Evolutionary conservation across 2,888 invertebrate species (phyloP).

Genomic region (Bugula neritina): DNA sequence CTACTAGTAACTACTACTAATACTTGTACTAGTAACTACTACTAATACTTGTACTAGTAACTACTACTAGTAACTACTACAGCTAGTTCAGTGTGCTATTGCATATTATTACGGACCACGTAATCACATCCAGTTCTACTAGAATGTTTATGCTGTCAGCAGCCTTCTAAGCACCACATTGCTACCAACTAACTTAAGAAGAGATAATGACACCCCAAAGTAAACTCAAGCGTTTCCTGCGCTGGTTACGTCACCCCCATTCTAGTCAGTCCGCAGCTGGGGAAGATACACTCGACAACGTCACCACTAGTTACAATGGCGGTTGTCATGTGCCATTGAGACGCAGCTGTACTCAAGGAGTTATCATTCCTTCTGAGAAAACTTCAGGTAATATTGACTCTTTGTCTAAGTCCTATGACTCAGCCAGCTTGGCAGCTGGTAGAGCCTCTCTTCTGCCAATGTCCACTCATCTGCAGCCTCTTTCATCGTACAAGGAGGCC

Average conservation of each 20-base stretch:
- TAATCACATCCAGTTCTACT: no score
- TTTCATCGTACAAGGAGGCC: neutral
- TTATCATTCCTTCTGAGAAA: slow-evolving; percentile 1
- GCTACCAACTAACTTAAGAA: no score
- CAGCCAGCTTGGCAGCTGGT: neutral
- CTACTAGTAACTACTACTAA: no score
- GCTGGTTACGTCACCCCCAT: slow-evolving; percentile 3
- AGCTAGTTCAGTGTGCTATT: no score
- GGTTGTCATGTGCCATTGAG: neutral
- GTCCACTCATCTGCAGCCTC: neutral
- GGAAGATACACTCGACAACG: neutral
- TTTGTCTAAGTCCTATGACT: slow-evolving; percentile 3
- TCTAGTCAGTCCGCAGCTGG: neutral
- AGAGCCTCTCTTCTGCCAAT: neutral
- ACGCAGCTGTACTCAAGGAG: neutral
- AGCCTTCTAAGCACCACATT: no score
- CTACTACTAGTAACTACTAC: no score
- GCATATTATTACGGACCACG: no score
- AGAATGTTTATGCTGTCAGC: no score
- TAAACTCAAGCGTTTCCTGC: slow-evolving; percentile 20
- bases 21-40: no score
- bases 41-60: no score
- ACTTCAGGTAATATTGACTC: neutral
- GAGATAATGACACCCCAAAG: slow-evolving; percentile 15
- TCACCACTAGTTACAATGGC: neutral